A percentile compares a stretch with the other conserved stretches of the same genome.
Evolutionary conservation across 2,888 invertebrate species (phyloP).

Genomic region (Aproaerema taeniolella): DNA sequence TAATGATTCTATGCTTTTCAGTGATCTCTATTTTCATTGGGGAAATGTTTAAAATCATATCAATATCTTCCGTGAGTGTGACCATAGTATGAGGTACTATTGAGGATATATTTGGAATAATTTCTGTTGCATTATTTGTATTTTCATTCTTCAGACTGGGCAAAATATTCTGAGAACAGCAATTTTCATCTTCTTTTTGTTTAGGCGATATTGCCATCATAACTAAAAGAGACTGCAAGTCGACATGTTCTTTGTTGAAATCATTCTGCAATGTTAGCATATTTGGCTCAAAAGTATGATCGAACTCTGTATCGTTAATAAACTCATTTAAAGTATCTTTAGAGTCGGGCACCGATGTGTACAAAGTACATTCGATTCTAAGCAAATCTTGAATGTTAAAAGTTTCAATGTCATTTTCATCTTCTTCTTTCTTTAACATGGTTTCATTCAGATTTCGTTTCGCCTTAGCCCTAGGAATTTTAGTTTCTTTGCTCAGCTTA

Average conservation of each 20-base stretch:
- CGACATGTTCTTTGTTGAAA: slow-evolving; percentile 26
- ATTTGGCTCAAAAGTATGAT: not conserved
- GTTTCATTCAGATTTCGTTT: not conserved
- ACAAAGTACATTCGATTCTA: slow-evolving; percentile 1
- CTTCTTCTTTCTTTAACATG: not conserved
- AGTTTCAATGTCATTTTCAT: not conserved
- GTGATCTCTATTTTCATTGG: slow-evolving; percentile 40
- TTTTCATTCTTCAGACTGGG: too few species aligned
- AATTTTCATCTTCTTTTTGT: slow-evolving; percentile 25
- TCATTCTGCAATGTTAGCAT: not conserved
- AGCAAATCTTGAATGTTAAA: not conserved
- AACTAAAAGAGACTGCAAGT: slow-evolving; percentile 52
- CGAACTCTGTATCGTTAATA: not conserved
- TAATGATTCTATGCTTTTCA: slow-evolving; percentile 32
- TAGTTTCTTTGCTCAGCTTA: not conserved
- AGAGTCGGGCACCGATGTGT: not conserved
- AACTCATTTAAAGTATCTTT: not conserved
- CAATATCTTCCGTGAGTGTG: too few species aligned
- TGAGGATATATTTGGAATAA: too few species aligned
- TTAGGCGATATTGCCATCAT: slow-evolving; percentile 54
- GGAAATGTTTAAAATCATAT: slow-evolving; percentile 42
- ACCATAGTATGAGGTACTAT: too few species aligned
- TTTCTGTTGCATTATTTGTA: too few species aligned
- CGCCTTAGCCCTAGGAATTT: too few species aligned
- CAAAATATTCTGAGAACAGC: too few species aligned